Evolutionary conservation across 2,797 vertebrate species (phyloP), one percentile per base, ranked within the genome.

Genomic region (Cichlasoma orientale): DNA sequence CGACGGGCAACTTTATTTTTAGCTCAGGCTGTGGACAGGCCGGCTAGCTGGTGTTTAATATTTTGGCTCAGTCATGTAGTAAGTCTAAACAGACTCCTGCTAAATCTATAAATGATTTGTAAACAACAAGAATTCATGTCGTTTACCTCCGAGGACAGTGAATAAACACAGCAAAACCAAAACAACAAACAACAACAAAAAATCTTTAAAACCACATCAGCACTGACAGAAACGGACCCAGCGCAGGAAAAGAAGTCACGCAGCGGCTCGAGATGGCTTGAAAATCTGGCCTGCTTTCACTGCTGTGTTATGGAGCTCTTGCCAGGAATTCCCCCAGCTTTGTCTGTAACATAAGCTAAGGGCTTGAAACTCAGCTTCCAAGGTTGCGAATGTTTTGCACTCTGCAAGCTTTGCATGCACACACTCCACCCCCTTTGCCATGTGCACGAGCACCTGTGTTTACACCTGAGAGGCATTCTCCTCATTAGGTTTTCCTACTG

Each of bases 221-320:
- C 57, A 58, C 2, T 18, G 25, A 69, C 70, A 77, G 54, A 78
- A 73, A 80, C 61, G 56, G 27, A 18, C 69, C 59, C 27, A 63
- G 72, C 2, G 66, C 27, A 44, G 21, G 19, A 29, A 63, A 78
- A 73, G 27, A 56, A 69, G 68, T 71, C 74, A 75, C 3, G 16
- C 78, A 72, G 72, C 27, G 56, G 72, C 55, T 88, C 89, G 82
- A 82, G 57, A 73, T 61, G 55, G 23, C 61, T 50, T 66, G 61
- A 29, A n/a, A 68, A 63, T 27, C 21, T 29, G 33, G 80, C 82
- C 83, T 29, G 1, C 63, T 74, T 57, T 47, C 61, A 29, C 27
- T 66, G 63, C 58, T 76, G 71, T 21, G 23, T 81, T 76, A 14
- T 54, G 59, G 25, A 47, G 29, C 77, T 47, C 19, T 29, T 63